phyloP scores from a whole-genome alignment of 1,140 invertebrate genomes.

The Bombyx mori region DNA sequence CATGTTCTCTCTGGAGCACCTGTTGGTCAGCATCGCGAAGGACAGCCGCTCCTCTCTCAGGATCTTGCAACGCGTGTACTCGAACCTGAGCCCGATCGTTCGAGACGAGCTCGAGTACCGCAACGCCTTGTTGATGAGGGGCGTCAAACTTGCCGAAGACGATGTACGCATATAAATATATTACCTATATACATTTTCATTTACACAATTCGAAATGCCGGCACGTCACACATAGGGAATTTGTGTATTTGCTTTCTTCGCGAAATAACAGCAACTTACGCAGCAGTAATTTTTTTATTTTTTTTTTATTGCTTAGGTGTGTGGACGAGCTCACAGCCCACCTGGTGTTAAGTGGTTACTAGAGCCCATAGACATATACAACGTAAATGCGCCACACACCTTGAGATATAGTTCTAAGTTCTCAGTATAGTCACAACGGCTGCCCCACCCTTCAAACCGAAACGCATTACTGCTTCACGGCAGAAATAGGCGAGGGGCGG shows the following conservation, averaged over 20 bases:
- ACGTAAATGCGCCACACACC: too few relatives aligned
- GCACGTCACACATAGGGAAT: neutral
- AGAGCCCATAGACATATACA: too few relatives aligned
- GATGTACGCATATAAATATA: neutral
- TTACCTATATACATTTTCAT: neutral
- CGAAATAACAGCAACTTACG: neutral
- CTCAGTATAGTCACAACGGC: too few relatives aligned
- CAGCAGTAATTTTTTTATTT: too few relatives aligned
- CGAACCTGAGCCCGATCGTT: conserved; percentile 43
- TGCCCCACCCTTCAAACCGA: too few relatives aligned
- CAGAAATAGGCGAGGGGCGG: too few relatives aligned
- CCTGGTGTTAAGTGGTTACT: too few relatives aligned
- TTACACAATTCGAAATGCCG: neutral
- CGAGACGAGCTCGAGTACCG: conserved; percentile 60
- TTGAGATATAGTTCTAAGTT: too few relatives aligned
- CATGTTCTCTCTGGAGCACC: conserved; percentile 90
- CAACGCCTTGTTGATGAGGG: conserved; percentile 49
- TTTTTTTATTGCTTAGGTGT: too few relatives aligned
- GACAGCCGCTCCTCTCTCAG: conserved; percentile 78
- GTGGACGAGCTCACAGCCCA: too few relatives aligned
- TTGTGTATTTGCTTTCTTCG: neutral
- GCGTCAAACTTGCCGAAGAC: conserved; percentile 24
- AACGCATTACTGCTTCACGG: too few relatives aligned
- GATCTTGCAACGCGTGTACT: conserved; percentile 75
- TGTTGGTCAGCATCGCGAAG: conserved; percentile 84